These are phyloP conservation scores for Brachypterus glaber DNA, from an alignment of 2,888 invertebrate species.

Conservation along the genomic window DNA sequence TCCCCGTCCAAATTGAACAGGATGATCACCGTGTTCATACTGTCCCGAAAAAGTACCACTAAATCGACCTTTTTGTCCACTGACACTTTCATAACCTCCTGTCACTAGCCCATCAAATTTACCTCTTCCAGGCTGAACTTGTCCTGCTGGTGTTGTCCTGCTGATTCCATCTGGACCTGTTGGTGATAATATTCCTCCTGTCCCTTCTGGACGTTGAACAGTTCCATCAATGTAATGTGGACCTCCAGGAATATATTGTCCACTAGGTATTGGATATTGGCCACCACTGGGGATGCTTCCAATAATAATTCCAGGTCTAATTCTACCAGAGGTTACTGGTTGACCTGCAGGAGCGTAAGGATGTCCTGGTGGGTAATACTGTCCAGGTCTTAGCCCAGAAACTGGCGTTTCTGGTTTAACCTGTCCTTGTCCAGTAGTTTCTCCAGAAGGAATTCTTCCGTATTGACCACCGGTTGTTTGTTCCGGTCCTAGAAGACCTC, in stretches of 20 bases:
- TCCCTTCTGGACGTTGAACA: slow-evolving; percentile 9
- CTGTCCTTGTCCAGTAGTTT: slow-evolving; percentile 7
- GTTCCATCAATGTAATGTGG: too few species aligned
- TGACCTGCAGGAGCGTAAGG: background rate
- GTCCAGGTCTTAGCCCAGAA: too few species aligned
- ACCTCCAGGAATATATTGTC: too few species aligned
- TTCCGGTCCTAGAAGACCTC: slow-evolving; percentile 1
- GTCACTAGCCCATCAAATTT: slow-evolving; percentile 10
- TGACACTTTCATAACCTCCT: background rate
- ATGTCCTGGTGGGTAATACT: too few species aligned
- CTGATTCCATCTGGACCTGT: too few species aligned
- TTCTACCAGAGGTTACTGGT: slow-evolving; percentile 5
- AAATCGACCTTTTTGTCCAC: background rate
- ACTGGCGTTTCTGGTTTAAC: background rate
- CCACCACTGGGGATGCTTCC: too few species aligned
- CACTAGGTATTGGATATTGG: too few species aligned
- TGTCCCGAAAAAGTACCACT: background rate
- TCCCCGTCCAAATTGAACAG: background rate
- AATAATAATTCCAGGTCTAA: too few species aligned
- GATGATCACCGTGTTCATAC: background rate
- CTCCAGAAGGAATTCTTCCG: slow-evolving; percentile 3
- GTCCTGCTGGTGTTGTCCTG: background rate
- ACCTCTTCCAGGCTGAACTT: background rate
- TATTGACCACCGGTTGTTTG: background rate
- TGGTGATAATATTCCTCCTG: slow-evolving; percentile 9